Evolutionary conservation across 2,888 invertebrate species (phyloP).

Genomic region (Criorhina ranunculi): DNA sequence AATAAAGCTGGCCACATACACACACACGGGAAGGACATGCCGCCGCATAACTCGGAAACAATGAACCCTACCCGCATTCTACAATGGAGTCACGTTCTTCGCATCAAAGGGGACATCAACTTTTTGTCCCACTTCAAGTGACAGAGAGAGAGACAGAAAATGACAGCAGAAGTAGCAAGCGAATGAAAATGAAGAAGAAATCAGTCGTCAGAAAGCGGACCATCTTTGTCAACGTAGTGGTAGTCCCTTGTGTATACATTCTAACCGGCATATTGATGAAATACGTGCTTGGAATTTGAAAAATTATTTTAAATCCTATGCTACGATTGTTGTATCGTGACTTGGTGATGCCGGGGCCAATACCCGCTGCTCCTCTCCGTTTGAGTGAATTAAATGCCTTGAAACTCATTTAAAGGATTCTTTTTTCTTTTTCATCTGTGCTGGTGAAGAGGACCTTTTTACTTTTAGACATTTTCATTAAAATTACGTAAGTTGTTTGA

Average conservation of each 20-base stretch:
- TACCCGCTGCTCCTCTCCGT: neutral
- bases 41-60: conserved; percentile 74
- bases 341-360: conserved; percentile 11
- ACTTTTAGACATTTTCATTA: conserved; percentile 41
- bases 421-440: conserved; percentile 1
- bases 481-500: neutral
- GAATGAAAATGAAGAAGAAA: conserved; percentile 65
- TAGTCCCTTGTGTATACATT: conserved; percentile 64
- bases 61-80: conserved; percentile 66
- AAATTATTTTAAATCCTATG: conserved; percentile 70
- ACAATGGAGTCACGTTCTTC: conserved; percentile 73
- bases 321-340: conserved; percentile 57
- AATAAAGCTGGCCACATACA: conserved; percentile 58
- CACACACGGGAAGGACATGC: conserved; percentile 65
- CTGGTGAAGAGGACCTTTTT: conserved; percentile 11
- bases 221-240: conserved; percentile 34
- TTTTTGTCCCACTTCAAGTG: conserved; percentile 52
- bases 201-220: conserved; percentile 64
- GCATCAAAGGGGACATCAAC: conserved; percentile 69
- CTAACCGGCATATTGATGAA: conserved; percentile 75
- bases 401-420: conserved; percentile 51
- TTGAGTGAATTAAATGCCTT: conserved; percentile 69
- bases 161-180: conserved; percentile 32
- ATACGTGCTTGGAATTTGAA: conserved; percentile 71
- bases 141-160: neutral